Percentiles rank a stretch among this genome's conserved stretches.
phyloP scores from a whole-genome alignment of 1,140 invertebrate genomes.

The Copidosoma floridanum region DNA sequence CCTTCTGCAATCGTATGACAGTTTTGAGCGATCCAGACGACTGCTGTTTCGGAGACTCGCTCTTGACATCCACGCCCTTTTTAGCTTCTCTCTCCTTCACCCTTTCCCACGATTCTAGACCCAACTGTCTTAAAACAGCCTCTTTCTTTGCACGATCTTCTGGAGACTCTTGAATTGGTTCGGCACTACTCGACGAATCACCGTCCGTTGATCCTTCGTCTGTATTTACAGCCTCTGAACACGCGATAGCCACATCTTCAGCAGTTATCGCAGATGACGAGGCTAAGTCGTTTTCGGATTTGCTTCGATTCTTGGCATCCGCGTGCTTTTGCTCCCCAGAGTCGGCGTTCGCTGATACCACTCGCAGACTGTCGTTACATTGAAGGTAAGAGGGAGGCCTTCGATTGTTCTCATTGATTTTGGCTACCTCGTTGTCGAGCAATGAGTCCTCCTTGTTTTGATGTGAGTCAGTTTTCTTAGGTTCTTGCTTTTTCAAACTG shows the following conservation, averaged over 20 bases:
- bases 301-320: constrained; percentile 40
- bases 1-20: constrained; percentile 69
- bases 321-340: constrained; percentile 7
- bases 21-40: constrained; percentile 78
- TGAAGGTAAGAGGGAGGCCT: constrained; percentile 29
- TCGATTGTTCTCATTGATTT: constrained; percentile 49
- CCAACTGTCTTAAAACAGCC: constrained; percentile 51
- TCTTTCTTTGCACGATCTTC: constrained; percentile 58
- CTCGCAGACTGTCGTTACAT: constrained; percentile 30
- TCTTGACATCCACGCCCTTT: too few species aligned
- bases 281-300: constrained; percentile 49
- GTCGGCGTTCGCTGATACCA: constrained; percentile 35
- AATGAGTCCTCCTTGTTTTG: constrained; percentile 54
- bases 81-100: constrained; percentile 45
- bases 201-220: constrained; percentile 51
- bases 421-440: constrained; percentile 52
- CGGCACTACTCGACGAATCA: constrained; percentile 49
- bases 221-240: constrained; percentile 56
- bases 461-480: constrained; percentile 37
- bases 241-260: neutral
- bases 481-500: constrained; percentile 42
- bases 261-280: neutral
- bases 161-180: constrained; percentile 54
- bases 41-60: too few species aligned
- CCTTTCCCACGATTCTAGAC: constrained; percentile 52